Conservation (phyloP, 1,140 invertebrate genomes). For the Andrena cerasifolii region DNA sequence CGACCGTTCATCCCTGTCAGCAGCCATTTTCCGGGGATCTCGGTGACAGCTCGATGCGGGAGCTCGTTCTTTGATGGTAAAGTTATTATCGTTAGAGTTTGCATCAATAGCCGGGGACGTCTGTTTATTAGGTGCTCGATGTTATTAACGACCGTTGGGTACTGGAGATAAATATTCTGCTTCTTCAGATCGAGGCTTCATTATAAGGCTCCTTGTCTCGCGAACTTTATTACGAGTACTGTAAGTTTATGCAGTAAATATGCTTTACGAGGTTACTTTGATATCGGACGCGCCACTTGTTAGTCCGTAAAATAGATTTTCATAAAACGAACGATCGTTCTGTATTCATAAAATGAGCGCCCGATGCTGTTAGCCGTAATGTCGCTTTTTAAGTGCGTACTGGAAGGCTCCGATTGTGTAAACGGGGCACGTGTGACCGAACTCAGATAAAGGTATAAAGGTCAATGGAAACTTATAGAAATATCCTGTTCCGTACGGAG, state of each 20-base stretch:
- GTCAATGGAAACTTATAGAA: constrained; percentile 4
- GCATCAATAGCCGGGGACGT: neutral
- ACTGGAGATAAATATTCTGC: neutral
- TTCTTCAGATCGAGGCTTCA: neutral
- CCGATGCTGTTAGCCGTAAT: neutral
- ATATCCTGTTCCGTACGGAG: neutral
- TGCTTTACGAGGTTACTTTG: neutral
- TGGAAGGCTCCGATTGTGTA: neutral
- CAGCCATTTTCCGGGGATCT: neutral
- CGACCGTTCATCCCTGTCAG: neutral
- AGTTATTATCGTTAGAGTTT: neutral
- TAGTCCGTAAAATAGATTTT: neutral
- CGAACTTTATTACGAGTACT: neutral
- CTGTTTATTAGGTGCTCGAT: neutral
- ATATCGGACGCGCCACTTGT: constrained; percentile 4
- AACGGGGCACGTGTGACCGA: neutral
- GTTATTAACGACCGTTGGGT: neutral
- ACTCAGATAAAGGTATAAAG: neutral
- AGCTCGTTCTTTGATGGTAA: neutral
- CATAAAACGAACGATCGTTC: constrained; percentile 17
- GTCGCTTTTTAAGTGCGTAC: neutral
- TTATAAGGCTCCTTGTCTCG: neutral
- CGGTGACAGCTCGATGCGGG: neutral
- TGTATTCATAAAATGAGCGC: neutral
- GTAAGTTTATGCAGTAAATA: constrained; percentile 7